Evolutionary conservation across 2,113 vertebrate genomes (phyloP), one percentile per base, ranked within the genome.

Genomic region (Epinephelus moara): DNA sequence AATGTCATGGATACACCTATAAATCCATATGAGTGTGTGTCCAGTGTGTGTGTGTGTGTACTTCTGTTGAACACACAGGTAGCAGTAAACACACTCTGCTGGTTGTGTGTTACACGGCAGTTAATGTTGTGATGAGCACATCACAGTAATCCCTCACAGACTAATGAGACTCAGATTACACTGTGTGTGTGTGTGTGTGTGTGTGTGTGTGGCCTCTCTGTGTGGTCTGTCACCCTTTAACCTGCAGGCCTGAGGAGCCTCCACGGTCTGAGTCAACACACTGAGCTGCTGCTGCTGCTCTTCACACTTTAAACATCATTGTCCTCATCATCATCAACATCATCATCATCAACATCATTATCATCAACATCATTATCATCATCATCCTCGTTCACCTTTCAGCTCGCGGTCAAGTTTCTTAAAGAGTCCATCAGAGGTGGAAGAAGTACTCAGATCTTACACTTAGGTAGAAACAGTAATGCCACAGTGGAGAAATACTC

Each of bases 161-260:
- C 76, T 85, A 84, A 86, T 78, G 62, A 90, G 80, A 79, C 64
- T 92, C 87, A 77, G 62, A 84, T 93, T 92, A 89, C 91, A 85
- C 79, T 14, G 62, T n/a, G 37, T 42, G 63, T 23, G 40, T 67
- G 63, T 67, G 45, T 18, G 72, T 33, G 47, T 45, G 71, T 42
- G 55, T 19, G 37, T 57, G 69, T 71, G 69, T 71, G 70, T 52
- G 14, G 55, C 37, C 92, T 90, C 37, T 82, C 89, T 95, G 94
- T 95, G 93, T 94, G 94, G 94, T 95, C 94, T 61, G 59, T 82
- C 85, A 88, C 89, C 92, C 90, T 91, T 91, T 91, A 87, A 90
- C 87, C 90, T 85, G 70, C 70, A 83, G 90, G 84, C 82, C 82
- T 83, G 82, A 84, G 80, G 78, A 86, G 70, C 68, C 79, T 82